Conservation (phyloP, 1,140 invertebrate species). For the Drosophila azteca region DNA sequence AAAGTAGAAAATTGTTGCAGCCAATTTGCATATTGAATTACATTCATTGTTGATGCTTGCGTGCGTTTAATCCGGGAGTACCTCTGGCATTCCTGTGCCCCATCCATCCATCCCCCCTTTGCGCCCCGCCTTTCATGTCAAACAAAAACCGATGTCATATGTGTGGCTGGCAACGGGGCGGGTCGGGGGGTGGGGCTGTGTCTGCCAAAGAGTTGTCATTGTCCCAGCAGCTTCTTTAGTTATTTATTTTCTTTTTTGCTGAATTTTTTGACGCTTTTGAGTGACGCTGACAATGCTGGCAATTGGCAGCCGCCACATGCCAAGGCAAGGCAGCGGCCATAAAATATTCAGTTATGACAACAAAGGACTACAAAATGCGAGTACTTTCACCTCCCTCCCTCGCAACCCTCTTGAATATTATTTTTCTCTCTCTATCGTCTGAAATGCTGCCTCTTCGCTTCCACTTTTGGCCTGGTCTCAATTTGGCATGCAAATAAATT, state of each 20-base stretch:
- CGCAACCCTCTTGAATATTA: constrained; percentile 1
- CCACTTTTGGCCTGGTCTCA: background rate
- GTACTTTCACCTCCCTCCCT: too few species aligned
- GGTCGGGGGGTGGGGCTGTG: too few species aligned
- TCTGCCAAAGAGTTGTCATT: constrained; percentile 31
- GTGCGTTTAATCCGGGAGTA: constrained; percentile 41
- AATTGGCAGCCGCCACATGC: constrained; percentile 65
- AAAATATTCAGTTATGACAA: constrained; percentile 70
- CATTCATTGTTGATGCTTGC: constrained; percentile 73
- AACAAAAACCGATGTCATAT: constrained; percentile 23
- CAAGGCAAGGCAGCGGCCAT: constrained; percentile 50
- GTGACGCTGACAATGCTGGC: constrained; percentile 71
- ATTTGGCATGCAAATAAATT: constrained; percentile 34
- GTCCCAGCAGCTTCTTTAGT: constrained; percentile 16
- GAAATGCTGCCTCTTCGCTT: background rate
- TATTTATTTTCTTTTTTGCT: constrained; percentile 31
- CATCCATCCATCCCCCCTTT: background rate
- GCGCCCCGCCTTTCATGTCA: background rate
- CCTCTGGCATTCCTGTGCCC: background rate
- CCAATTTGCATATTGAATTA: constrained; percentile 81
- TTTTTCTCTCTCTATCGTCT: background rate
- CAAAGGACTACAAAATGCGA: constrained; percentile 36
- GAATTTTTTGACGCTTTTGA: constrained; percentile 52
- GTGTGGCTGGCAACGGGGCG: background rate
- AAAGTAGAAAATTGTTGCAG: constrained; percentile 70